These are phyloP conservation scores for Cheirogaleus major DNA, from an alignment of 2,797 vertebrate species.

Conservation along the genomic window DNA sequence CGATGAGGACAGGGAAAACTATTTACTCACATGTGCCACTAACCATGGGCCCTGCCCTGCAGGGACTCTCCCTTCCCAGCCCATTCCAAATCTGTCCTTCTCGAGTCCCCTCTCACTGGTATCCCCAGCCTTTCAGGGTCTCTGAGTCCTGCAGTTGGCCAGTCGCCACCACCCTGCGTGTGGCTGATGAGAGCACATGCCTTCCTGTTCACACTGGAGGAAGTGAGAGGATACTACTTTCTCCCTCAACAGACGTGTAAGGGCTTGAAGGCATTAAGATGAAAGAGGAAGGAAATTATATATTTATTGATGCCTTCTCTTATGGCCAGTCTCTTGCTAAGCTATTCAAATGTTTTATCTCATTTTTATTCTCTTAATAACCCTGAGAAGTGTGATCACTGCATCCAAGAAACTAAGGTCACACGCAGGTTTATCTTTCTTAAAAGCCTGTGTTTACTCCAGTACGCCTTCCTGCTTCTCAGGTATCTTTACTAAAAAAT, in stretches of 20 bases:
- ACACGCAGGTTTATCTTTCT: neutral
- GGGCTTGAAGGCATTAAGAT: neutral
- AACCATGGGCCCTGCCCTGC: neutral
- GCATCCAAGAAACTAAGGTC: neutral
- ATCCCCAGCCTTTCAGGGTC: neutral
- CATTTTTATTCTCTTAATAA: neutral
- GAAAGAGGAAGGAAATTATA: too few relatives aligned
- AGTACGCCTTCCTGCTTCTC: neutral
- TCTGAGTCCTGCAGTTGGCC: neutral
- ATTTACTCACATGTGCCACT: neutral
- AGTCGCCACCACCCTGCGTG: rapidly evolving
- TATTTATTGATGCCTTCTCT: neutral
- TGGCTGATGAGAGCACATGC: rapidly evolving
- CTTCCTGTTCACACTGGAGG: neutral
- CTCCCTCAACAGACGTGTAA: neutral
- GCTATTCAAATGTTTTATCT: neutral
- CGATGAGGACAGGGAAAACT: neutral
- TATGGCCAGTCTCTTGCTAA: neutral
- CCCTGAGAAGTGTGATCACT: neutral
- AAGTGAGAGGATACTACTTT: neutral
- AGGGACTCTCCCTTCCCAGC: neutral
- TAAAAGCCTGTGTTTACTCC: neutral
- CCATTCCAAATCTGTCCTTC: neutral
- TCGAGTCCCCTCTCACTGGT: neutral
- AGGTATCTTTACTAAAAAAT: neutral